Conservation (phyloP, 64 coral and sea anemone species). For the Cladopsammia gracilis region DNA sequence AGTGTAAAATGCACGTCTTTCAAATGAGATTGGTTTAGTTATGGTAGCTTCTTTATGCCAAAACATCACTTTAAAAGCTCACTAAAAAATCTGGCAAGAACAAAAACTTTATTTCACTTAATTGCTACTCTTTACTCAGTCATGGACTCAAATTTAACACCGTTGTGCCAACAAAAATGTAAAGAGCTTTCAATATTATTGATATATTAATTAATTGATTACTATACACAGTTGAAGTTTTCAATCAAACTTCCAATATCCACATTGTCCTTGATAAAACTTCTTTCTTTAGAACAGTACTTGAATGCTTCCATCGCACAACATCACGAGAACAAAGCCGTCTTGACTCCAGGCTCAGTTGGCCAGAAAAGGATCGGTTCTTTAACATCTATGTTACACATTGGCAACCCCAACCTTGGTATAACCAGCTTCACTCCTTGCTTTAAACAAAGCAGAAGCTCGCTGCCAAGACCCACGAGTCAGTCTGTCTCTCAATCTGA, state of each 20-base stretch:
- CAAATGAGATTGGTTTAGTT: too few species aligned
- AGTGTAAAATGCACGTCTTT: too few species aligned
- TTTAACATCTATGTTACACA: background rate
- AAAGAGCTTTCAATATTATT: conserved; percentile 1
- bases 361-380: background rate
- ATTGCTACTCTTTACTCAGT: background rate
- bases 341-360: background rate
- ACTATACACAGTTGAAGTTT: background rate
- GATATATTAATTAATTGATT: conserved; percentile 26
- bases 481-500: background rate
- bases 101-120: background rate
- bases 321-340: background rate
- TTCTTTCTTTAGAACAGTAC: conserved; percentile 2
- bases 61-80: background rate
- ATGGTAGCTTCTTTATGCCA: background rate
- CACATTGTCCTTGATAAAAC: conserved; percentile 7
- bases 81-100: conserved; percentile 30
- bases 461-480: background rate
- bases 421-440: background rate
- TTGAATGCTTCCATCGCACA: conserved; percentile 1
- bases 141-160: background rate
- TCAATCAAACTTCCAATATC: background rate
- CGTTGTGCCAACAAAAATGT: background rate
- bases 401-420: background rate
- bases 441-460: background rate